phyloP scores from a whole-genome alignment of 2,888 invertebrate species.

The Syritta pipiens region DNA sequence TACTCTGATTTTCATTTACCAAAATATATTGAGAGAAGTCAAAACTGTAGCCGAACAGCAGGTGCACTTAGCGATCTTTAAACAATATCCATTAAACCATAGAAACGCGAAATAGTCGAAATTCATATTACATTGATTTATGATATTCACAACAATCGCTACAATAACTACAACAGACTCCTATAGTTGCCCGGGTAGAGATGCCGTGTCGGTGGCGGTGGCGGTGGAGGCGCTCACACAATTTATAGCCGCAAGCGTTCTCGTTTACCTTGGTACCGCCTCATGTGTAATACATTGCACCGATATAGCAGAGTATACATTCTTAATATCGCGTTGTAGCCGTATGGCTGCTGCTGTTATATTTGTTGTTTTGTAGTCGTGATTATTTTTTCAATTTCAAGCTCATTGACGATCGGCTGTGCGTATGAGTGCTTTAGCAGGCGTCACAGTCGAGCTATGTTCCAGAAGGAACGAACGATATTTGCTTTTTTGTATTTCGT shows the following conservation, averaged over 20 bases:
- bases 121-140: constrained; percentile 5
- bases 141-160: constrained; percentile 55
- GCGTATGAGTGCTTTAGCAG: constrained; percentile 28
- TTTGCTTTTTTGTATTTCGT: no score
- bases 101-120: not conserved
- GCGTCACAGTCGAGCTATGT: constrained; percentile 29
- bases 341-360: constrained; percentile 37
- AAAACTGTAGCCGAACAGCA: no score
- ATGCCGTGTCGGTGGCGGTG: no score
- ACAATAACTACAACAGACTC: constrained; percentile 44
- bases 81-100: no score
- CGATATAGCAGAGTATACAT: constrained; percentile 44
- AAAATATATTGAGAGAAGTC: no score
- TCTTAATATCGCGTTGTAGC: constrained; percentile 35
- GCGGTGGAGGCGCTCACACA: constrained; percentile 34
- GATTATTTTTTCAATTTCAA: constrained; percentile 68
- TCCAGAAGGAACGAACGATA: constrained; percentile 50
- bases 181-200: no score
- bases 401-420: constrained; percentile 63
- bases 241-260: constrained; percentile 62
- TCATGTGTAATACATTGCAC: constrained; percentile 54
- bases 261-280: constrained; percentile 58
- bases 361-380: constrained; percentile 42
- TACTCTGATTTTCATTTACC: no score
- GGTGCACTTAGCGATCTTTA: no score